A percentile compares a stretch with the other conserved stretches of the same genome.
Conservation (phyloP, 2,888 invertebrate genomes). For the Megaustenia siamemsis region DNA sequence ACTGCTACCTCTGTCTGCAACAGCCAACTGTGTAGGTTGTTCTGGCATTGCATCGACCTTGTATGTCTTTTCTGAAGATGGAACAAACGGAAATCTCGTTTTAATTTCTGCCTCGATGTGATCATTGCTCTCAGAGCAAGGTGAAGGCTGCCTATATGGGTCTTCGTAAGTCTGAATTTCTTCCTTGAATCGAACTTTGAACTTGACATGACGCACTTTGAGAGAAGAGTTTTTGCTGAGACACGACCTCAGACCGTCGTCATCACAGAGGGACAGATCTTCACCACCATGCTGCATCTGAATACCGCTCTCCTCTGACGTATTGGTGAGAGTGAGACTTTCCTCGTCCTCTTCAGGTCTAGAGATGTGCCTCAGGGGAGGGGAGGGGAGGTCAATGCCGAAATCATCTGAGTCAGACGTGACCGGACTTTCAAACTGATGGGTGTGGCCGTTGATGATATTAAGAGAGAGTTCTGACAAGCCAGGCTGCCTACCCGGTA, state of each 20-base stretch:
- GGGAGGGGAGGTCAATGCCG: neutral
- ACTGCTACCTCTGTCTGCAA: neutral
- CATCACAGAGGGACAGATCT: conserved; percentile 36
- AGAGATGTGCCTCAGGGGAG: neutral
- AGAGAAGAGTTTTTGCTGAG: neutral
- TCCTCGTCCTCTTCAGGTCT: conserved; percentile 42
- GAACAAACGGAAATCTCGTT: conserved; percentile 26
- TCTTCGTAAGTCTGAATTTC: conserved; percentile 44
- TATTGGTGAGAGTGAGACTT: conserved; percentile 42
- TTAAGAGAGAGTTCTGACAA: neutral
- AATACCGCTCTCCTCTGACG: conserved; percentile 51
- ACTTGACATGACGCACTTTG: conserved; percentile 5
- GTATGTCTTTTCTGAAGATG: neutral
- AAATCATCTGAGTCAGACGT: conserved; percentile 1
- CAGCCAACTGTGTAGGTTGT: neutral
- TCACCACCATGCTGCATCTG: conserved; percentile 43
- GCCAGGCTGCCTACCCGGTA: neutral
- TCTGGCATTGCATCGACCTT: neutral
- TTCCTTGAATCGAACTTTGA: conserved; percentile 48
- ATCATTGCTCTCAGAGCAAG: conserved; percentile 33
- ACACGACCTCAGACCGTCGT: conserved; percentile 29
- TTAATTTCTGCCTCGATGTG: conserved; percentile 41
- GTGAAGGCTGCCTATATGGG: conserved; percentile 7
- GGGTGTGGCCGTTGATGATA: neutral
- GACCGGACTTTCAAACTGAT: neutral